Evolutionary conservation across 2,113 vertebrate species (phyloP), one percentile per base, ranked within the genome.

Genomic region (Colinus virginianus): DNA sequence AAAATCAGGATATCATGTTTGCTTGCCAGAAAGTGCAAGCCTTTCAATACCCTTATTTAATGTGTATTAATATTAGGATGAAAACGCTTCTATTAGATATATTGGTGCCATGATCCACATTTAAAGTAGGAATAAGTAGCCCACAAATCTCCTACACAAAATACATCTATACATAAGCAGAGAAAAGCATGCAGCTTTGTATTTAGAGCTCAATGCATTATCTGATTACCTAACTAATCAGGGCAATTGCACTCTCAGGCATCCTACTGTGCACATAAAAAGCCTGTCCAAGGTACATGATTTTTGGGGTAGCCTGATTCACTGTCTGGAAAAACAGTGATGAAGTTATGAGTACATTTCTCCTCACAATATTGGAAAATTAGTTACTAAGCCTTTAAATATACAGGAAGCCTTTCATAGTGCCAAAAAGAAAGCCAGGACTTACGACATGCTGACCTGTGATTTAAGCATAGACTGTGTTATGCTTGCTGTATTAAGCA

Each of bases 371-470:
- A 94, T 61, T 86, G 48, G 80, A 90, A 88, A 90, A 93, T 59
- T 75, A 55, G 58, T 84, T 94, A 64, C 70, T 85, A 93, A 95
- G 85, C 76, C 49, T 87, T 80, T 94, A 69, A 51, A 36, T 36
- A 88, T 14, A 88, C 80, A 87, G 91, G 63, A 91, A 91, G 67
- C 7, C 74, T 74, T 38, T 20, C 74, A 34, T 9, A 0, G 0
- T 77, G 87, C 80, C 90, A 94, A 78, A 86, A 74, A 70, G 58
- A 71, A 34, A 83, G 90, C 46, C 85, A 91, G 74, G 63, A 80
- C 89, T 93, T 83, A 84, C 91, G 68, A 94, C 67, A 88, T 94
- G 36, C 45, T 94, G 94, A 90, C 74, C 68, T 32, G 14, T 83
- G 84, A 87, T 74, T 95, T 94, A 88, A 90, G 78, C 43, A 79